Evolutionary conservation across 2,888 invertebrate species (phyloP).

Genomic region (Thereva nobilitata): DNA sequence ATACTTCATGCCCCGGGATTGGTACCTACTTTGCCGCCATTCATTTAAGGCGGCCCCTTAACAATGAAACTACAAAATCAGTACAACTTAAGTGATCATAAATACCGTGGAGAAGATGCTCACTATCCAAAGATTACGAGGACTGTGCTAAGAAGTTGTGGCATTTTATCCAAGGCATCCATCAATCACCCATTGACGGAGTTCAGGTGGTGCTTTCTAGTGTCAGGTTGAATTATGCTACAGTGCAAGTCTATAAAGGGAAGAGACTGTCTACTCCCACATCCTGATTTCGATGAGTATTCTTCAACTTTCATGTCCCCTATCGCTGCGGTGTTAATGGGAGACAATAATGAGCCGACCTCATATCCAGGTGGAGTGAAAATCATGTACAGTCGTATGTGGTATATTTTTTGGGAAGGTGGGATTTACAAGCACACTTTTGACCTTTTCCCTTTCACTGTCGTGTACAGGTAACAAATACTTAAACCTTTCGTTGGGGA

Average conservation of each 20-base stretch:
- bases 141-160: conserved; percentile 20
- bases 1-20: conserved; percentile 17
- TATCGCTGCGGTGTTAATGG: not conserved
- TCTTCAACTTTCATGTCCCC: not conserved
- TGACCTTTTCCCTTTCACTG: conserved; percentile 5
- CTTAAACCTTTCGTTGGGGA: conserved; percentile 3
- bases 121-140: conserved; percentile 18
- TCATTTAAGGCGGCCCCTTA: conserved; percentile 36
- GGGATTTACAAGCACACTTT: conserved; percentile 24
- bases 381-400: conserved; percentile 10
- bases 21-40: conserved; percentile 23
- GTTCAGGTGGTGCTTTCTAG: conserved; percentile 21
- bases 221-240: conserved; percentile 18
- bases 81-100: conserved; percentile 41
- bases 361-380: conserved; percentile 1
- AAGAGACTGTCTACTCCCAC: conserved; percentile 26
- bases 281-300: conserved; percentile 7
- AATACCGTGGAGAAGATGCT: conserved; percentile 33
- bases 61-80: conserved; percentile 38
- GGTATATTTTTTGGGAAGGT: not conserved
- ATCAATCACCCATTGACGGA: conserved; percentile 41
- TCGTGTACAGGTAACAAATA: not conserved
- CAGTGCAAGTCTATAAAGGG: conserved; percentile 16
- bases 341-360: conserved; percentile 8
- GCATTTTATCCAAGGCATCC: conserved; percentile 36